A percentile compares a stretch with the other conserved stretches of the same genome.
Evolutionary conservation across 2,113 vertebrate species (phyloP).

Genomic region (Callospermophilus lateralis): DNA sequence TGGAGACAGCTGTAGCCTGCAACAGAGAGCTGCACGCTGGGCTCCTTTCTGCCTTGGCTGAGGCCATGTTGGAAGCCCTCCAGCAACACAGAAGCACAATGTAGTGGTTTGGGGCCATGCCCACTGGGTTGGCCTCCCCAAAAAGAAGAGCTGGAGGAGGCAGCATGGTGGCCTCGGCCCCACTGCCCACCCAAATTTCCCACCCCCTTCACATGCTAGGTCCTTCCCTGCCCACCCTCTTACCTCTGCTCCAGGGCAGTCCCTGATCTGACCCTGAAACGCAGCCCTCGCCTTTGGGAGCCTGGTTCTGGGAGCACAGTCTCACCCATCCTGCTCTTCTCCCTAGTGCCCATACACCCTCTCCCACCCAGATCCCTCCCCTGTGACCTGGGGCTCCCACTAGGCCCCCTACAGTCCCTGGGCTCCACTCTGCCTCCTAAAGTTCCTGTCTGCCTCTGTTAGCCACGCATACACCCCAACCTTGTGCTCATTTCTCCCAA

Average conservation of each 20-base stretch:
- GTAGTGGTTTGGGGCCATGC: conserved; percentile 27
- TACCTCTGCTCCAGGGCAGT: neutral
- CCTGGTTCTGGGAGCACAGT: conserved; percentile 60
- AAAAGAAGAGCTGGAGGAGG: neutral
- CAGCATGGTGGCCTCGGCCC: neutral
- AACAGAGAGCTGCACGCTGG: neutral
- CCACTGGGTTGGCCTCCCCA: neutral
- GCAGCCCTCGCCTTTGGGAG: neutral
- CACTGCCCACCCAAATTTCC: neutral
- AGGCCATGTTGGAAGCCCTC: neutral
- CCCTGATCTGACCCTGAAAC: neutral
- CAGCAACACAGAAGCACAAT: conserved; percentile 74
- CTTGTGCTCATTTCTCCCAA: accelerated
- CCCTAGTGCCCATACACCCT: neutral
- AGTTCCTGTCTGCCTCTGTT: neutral
- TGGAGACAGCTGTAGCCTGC: neutral
- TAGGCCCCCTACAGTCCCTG: neutral
- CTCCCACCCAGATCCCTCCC: neutral
- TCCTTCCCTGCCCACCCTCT: neutral
- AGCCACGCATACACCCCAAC: neutral
- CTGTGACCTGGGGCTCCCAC: neutral
- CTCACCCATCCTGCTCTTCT: neutral
- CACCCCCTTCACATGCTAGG: neutral
- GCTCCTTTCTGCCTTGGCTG: neutral
- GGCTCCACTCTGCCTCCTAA: neutral